A percentile compares a stretch with the other conserved stretches of the same genome.
Conservation (phyloP, 2,888 invertebrate genomes). For the Drosophila bunnanda region DNA sequence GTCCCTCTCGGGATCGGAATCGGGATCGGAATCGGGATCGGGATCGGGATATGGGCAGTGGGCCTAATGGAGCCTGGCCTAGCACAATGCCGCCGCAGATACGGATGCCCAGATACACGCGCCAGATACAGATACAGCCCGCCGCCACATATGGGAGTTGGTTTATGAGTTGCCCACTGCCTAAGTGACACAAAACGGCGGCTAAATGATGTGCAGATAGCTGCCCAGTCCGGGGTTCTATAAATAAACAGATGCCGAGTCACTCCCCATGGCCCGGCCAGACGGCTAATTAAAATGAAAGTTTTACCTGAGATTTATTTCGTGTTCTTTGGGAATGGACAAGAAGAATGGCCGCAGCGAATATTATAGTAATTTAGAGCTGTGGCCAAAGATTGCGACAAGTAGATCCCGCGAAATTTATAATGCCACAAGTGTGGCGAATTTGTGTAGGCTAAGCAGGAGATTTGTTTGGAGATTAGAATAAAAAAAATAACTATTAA, state of each 20-base stretch:
- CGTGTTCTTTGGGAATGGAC: constrained; percentile 21
- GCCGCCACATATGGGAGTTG: constrained; percentile 60
- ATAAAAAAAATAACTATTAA: not conserved
- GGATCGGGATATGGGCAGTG: constrained; percentile 48
- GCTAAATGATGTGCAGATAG: constrained; percentile 78
- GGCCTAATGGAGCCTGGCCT: constrained; percentile 44
- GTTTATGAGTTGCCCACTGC: constrained; percentile 69
- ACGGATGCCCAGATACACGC: constrained; percentile 65
- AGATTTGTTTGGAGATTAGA: not conserved
- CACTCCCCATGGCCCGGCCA: constrained; percentile 39
- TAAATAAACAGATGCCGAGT: constrained; percentile 62
- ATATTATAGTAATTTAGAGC: constrained; percentile 22
- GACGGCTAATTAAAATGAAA: constrained; percentile 58
- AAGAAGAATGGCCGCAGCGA: constrained; percentile 13
- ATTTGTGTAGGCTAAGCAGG: not conserved
- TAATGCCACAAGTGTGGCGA: constrained; percentile 8
- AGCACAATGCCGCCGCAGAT: constrained; percentile 52
- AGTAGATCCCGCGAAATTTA: constrained; percentile 14
- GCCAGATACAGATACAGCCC: constrained; percentile 63
- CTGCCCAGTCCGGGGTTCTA: constrained; percentile 54
- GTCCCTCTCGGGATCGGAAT: constrained; percentile 35
- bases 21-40: constrained; percentile 13
- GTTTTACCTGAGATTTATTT: constrained; percentile 43
- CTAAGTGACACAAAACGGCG: constrained; percentile 78
- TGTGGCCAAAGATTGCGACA: constrained; percentile 26